These are phyloP conservation scores for Tolypeutes matacus DNA, from an alignment of 2,797 vertebrate genomes.

Conservation along the genomic window DNA sequence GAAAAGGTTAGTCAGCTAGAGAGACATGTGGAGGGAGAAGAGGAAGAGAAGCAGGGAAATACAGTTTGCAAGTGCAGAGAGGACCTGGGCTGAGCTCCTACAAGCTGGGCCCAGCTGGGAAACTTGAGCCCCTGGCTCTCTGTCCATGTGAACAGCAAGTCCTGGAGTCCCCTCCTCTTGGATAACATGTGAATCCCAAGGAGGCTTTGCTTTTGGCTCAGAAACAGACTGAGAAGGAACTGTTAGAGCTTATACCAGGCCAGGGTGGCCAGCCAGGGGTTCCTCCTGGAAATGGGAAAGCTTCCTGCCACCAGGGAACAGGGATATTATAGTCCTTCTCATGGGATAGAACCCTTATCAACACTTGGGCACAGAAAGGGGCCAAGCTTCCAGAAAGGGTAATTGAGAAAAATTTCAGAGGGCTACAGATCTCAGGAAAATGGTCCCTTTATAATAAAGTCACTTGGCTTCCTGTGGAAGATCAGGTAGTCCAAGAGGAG, in stretches of 20 bases:
- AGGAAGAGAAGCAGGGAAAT: conserved; percentile 64
- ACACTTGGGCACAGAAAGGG: background rate
- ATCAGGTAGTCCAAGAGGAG: background rate
- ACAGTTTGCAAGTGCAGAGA: background rate
- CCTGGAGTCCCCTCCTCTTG: background rate
- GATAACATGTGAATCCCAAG: conserved; percentile 39
- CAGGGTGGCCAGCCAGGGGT: background rate
- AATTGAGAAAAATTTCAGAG: background rate
- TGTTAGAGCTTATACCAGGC: background rate
- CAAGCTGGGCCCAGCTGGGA: background rate
- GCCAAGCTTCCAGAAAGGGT: background rate
- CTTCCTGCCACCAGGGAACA: background rate
- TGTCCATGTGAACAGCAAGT: background rate
- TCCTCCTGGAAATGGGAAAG: background rate
- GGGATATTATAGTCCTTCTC: background rate
- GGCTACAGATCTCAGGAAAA: background rate
- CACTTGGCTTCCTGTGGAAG: background rate
- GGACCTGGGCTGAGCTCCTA: background rate
- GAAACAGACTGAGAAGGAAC: background rate
- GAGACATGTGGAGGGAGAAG: conserved; percentile 56
- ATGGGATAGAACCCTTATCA: background rate
- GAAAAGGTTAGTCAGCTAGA: conserved; percentile 80
- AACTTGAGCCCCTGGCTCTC: background rate
- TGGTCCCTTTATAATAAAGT: background rate
- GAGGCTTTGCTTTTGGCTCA: conserved; percentile 42